Base-by-base conservation (phyloP, 2,113 vertebrate species). In the Andinoacara biseriatus region DNA sequence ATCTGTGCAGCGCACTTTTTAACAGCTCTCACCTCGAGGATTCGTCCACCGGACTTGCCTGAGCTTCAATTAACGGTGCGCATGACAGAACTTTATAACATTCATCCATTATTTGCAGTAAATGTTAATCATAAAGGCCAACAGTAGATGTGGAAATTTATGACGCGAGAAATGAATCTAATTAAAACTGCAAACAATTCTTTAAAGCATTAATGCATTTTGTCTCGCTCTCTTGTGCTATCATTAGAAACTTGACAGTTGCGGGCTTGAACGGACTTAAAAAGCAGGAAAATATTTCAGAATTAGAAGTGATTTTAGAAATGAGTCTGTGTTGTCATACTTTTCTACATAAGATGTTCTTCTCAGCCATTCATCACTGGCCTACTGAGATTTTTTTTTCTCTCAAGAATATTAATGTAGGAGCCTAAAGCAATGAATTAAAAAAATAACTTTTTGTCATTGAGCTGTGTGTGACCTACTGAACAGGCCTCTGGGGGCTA, bases 61-160 rank as follows among this genome's bases (percentile, higher is more conserved):
- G 46, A 2, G 35, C 58, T 79, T 18, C 80, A 81, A 22, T 86
- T 80, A 81, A 4, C 8, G 1, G 58, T 2, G 26, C 18, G 20
- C 24, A 58, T 35, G 7, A 61, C 61, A 58, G 57, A 75, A 52
- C 15, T n/a, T 49, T 54, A 22, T 69, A 81, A 77, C 29, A 10
- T 29, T 69, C 29, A 56, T 83, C 26, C 38, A 9, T 88, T 78
- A 72, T 81, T 83, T 82, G 54, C 13, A 63, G 24, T 56, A 58
- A 63, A 63, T 49, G 52, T 24, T 38, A 20, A 74, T 80, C 5
- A 24, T 18, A 14, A 65, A 77, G 43, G 38, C 22, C 24, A 22
- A 18, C 7, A 7, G 17, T 17, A 67, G 46, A 6, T 46, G 63
- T 67, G 14, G 22, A 46, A 46, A 22, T 67, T 46, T 67, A 26